These are phyloP conservation scores for Gracilinanus agilis DNA, from an alignment of 2,113 vertebrate genomes.

Conservation along the genomic window DNA sequence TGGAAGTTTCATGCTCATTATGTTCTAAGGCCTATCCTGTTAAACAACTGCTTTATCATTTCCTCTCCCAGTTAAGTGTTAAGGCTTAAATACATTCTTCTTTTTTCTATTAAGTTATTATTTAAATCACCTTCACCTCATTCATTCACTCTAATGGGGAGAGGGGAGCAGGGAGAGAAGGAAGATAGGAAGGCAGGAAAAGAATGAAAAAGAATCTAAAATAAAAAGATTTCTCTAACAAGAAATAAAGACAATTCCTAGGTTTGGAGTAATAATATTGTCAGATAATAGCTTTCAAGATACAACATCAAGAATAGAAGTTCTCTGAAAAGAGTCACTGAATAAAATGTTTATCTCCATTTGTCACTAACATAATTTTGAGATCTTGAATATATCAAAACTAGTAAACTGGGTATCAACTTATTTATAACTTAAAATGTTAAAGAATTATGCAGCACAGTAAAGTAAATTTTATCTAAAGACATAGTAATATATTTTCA, in stretches of 20 bases:
- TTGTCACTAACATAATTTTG: not conserved
- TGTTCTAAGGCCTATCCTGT: constrained; percentile 48
- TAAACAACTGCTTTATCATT: constrained; percentile 63
- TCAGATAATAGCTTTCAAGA: constrained; percentile 28
- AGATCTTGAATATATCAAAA: constrained; percentile 14
- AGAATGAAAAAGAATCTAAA: constrained; percentile 25
- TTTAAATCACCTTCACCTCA: constrained; percentile 69
- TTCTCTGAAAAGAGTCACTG: constrained; percentile 32
- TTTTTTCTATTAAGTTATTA: constrained; percentile 64
- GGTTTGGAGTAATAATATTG: constrained; percentile 13
- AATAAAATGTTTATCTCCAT: constrained; percentile 15
- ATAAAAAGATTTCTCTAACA: constrained; percentile 44
- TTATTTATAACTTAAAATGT: constrained; percentile 25
- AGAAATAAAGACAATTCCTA: constrained; percentile 45
- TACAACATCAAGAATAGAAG: constrained; percentile 10
- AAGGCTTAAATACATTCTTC: constrained; percentile 69
- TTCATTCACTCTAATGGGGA: constrained; percentile 24
- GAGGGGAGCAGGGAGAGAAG: not conserved
- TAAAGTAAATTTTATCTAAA: constrained; percentile 2
- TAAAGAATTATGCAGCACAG: constrained; percentile 29
- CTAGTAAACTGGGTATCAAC: constrained; percentile 10
- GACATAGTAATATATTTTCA: not conserved
- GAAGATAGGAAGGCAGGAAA: not conserved
- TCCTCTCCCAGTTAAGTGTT: constrained; percentile 65
- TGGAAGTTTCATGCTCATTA: constrained; percentile 57